A percentile compares a stretch with the other conserved stretches of the same genome.
Conservation (phyloP, 2,888 invertebrate species). For the Caradrina clavipalpis region DNA sequence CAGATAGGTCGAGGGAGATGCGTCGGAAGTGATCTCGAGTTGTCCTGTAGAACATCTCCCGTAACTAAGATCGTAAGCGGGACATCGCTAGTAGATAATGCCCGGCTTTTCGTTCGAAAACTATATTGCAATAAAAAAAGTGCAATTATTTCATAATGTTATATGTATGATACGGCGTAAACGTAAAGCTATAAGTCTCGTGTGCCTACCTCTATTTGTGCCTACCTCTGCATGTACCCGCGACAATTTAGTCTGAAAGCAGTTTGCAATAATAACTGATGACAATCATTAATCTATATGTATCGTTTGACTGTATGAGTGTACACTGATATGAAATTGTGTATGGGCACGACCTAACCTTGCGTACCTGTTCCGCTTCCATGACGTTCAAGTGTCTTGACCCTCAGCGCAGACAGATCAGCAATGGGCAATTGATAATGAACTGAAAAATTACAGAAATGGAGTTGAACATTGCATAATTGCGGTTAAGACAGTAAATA, state of each 20-base stretch:
- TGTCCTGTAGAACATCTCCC: constrained; percentile 18
- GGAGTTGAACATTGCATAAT: no score
- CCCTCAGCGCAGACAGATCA: no score
- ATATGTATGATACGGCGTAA: constrained; percentile 42
- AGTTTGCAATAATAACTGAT: constrained; percentile 34
- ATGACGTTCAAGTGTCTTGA: not conserved
- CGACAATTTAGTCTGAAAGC: constrained; percentile 61
- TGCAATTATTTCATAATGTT: constrained; percentile 51
- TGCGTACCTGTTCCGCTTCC: constrained; percentile 27
- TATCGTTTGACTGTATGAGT: constrained; percentile 25
- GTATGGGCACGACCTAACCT: constrained; percentile 12
- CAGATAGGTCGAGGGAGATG: constrained; percentile 9
- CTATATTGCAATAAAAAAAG: constrained; percentile 46
- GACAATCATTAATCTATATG: constrained; percentile 20
- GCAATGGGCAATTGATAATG: no score
- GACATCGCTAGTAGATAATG: constrained; percentile 42
- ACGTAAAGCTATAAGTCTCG: constrained; percentile 44
- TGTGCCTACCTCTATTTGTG: constrained; percentile 58
- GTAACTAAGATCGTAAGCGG: constrained; percentile 20
- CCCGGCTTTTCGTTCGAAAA: constrained; percentile 32
- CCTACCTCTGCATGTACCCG: constrained; percentile 47
- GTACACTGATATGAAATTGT: constrained; percentile 21
- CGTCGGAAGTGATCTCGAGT: constrained; percentile 20
- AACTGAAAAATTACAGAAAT: no score
- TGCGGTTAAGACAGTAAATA: no score